Conservation (phyloP, 2,113 vertebrate species). For the Ochotona curzoniae region DNA sequence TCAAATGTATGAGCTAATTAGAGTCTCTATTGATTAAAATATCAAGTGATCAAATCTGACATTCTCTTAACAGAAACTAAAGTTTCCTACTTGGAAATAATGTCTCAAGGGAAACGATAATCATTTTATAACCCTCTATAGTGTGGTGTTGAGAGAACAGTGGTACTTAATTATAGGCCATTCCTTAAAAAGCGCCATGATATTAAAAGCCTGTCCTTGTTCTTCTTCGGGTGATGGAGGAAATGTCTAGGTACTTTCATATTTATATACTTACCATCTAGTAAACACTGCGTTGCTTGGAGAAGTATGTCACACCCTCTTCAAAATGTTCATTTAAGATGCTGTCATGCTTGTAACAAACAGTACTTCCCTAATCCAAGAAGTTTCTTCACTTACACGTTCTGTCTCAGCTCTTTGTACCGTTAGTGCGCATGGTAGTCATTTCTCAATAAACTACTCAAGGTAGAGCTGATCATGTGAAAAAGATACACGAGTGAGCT, state of each 20-base stretch:
- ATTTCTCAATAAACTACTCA: conserved; percentile 43
- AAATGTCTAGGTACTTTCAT: conserved; percentile 45
- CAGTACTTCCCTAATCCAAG: conserved; percentile 29
- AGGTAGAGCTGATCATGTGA: conserved; percentile 33
- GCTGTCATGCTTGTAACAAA: conserved; percentile 51
- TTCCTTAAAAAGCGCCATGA: neutral
- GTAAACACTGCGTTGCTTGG: conserved; percentile 52
- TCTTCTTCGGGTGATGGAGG: conserved; percentile 59
- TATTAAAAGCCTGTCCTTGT: conserved; percentile 65
- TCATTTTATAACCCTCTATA: conserved; percentile 34
- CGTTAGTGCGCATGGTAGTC: conserved; percentile 37
- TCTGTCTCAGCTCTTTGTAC: conserved; percentile 34
- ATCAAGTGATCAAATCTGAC: neutral
- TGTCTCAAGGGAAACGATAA: conserved; percentile 24
- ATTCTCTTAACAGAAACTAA: neutral
- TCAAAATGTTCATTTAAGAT: conserved; percentile 40
- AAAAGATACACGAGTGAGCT: conserved; percentile 3
- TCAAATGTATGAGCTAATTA: neutral
- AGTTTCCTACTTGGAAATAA: conserved; percentile 6
- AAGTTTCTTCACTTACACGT: conserved; percentile 53
- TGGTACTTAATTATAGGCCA: conserved; percentile 46
- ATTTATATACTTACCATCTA: neutral
- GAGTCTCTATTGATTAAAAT: neutral
- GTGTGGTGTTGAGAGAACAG: conserved; percentile 4
- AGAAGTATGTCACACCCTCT: conserved; percentile 59